phyloP scores from a whole-genome alignment of 2,888 invertebrate genomes.

The Dolichomitus sp. region DNA sequence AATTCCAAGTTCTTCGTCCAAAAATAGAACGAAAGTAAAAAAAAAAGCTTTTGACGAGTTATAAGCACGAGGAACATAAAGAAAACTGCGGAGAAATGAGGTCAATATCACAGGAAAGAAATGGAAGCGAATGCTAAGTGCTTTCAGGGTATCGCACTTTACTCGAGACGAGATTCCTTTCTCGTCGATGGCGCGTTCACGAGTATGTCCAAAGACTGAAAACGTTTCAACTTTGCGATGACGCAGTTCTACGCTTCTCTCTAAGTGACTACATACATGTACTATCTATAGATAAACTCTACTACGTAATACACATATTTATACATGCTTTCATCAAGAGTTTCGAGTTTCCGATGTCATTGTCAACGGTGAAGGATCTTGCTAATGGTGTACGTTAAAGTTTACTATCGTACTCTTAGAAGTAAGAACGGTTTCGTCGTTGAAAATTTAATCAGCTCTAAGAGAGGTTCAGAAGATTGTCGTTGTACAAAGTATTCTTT shows the following conservation, averaged over 20 bases:
- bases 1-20: neutral
- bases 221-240: constrained; percentile 36
- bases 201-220: constrained; percentile 32
- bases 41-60: constrained; percentile 1
- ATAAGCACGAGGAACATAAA: neutral
- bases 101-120: constrained; percentile 55
- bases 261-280: constrained; percentile 27
- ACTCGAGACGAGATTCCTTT: constrained; percentile 21
- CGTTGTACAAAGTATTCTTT: neutral
- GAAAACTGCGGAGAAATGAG: constrained; percentile 34
- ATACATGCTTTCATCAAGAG: constrained; percentile 30
- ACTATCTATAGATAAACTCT: neutral
- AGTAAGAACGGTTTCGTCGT: neutral
- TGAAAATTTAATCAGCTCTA: constrained; percentile 27
- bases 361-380: neutral
- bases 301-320: neutral
- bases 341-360: constrained; percentile 18
- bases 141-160: constrained; percentile 52
- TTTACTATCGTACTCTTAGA: constrained; percentile 5
- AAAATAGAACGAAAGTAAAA: neutral
- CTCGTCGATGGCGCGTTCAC: constrained; percentile 10
- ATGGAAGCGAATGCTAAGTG: constrained; percentile 51
- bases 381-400: constrained; percentile 13
- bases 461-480: neutral
- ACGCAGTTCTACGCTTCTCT: constrained; percentile 12